Evolutionary conservation across 1,140 invertebrate genomes (phyloP).

Genomic region (Bombyx mori): DNA sequence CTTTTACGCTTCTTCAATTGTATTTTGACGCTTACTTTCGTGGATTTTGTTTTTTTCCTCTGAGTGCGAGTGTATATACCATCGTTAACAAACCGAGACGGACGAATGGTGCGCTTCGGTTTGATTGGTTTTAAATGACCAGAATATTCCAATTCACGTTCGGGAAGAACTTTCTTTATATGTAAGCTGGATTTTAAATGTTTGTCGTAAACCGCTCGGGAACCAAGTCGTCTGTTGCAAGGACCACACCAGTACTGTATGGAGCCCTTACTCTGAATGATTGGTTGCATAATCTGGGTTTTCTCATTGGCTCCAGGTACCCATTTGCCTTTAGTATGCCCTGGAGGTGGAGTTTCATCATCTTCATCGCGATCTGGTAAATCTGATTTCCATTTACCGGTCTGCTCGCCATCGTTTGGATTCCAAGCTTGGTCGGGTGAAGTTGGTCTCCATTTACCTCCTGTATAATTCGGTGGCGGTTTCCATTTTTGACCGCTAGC

Average conservation of each 20-base stretch:
- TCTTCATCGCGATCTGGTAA: slow-evolving; percentile 57
- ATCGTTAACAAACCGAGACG: slow-evolving; percentile 43
- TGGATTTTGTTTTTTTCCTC: slow-evolving; percentile 22
- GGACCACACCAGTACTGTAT: slow-evolving; percentile 84
- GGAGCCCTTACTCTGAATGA: slow-evolving; percentile 63
- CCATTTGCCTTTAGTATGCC: slow-evolving; percentile 84
- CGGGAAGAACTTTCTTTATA: slow-evolving; percentile 77
- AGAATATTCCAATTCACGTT: slow-evolving; percentile 75
- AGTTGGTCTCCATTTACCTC: slow-evolving; percentile 79
- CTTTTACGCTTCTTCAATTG: slow-evolving; percentile 70
- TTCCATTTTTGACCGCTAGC: slow-evolving; percentile 78
- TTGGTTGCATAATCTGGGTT: slow-evolving; percentile 67
- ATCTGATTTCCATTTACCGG: slow-evolving; percentile 66
- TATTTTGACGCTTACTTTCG: slow-evolving; percentile 25
- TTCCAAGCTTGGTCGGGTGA: slow-evolving; percentile 61
- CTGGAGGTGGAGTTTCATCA: slow-evolving; percentile 74
- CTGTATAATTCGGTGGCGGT: slow-evolving; percentile 77
- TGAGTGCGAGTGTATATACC: slow-evolving; percentile 36
- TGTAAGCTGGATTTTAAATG: slow-evolving; percentile 82
- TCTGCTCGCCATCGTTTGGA: slow-evolving; percentile 54
- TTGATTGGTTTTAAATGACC: slow-evolving; percentile 50
- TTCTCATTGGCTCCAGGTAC: slow-evolving; percentile 76
- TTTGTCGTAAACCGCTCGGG: slow-evolving; percentile 80
- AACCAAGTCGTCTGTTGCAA: slow-evolving; percentile 81
- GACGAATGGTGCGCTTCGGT: slow-evolving; percentile 43